Percentiles rank a stretch among this genome's conserved stretches.
Evolutionary conservation across 2,888 invertebrate species (phyloP).

Genomic region (Lamellibrachia columna): DNA sequence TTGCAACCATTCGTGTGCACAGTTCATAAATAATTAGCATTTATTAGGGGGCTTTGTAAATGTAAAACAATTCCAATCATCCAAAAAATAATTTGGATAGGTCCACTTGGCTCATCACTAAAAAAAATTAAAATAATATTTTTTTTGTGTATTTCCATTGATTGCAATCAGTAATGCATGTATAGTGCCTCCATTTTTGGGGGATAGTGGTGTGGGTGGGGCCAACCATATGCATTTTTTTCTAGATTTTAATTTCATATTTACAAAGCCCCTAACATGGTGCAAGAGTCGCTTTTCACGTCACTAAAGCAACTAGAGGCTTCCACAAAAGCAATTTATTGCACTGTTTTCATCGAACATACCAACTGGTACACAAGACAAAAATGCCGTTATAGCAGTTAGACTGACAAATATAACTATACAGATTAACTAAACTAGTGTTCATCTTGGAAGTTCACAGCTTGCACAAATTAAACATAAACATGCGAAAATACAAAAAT

Average conservation of each 20-base stretch:
- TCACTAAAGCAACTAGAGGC: background rate
- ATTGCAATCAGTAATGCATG: too few species aligned
- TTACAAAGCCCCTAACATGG: background rate
- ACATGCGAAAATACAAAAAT: constrained; percentile 10
- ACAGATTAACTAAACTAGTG: background rate
- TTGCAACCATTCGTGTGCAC: background rate
- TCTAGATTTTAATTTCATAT: too few species aligned
- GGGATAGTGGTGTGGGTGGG: too few species aligned
- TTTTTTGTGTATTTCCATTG: too few species aligned
- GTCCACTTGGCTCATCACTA: too few species aligned
- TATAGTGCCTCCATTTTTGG: too few species aligned
- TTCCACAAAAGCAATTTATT: background rate
- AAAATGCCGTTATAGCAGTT: background rate
- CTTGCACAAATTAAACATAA: background rate
- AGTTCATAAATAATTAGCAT: background rate
- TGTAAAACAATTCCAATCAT: too few species aligned
- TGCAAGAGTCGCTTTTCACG: background rate
- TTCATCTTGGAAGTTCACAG: background rate
- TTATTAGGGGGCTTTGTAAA: background rate
- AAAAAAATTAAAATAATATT: too few species aligned
- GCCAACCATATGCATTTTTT: too few species aligned
- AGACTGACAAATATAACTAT: background rate
- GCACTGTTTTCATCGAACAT: constrained; percentile 10
- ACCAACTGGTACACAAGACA: background rate
- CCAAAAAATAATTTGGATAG: too few species aligned